Conservation (phyloP, 2,113 vertebrate genomes). For the Empidonax alnorum region DNA sequence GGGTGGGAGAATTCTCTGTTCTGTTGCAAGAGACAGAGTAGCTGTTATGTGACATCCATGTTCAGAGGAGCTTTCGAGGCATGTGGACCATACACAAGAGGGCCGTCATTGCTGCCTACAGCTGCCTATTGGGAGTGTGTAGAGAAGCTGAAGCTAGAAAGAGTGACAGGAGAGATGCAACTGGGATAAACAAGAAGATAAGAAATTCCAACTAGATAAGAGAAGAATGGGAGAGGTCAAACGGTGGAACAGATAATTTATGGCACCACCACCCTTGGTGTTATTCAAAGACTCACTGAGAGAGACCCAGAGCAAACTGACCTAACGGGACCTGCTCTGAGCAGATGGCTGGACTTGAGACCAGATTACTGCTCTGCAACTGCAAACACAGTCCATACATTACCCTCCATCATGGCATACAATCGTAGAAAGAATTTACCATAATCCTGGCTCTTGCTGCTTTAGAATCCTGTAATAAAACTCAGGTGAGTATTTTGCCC, state of each 20-base stretch:
- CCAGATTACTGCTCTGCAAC: not conserved
- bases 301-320: not conserved
- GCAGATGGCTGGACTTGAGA: not conserved
- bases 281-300: not conserved
- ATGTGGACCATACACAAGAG: rapidly evolving
- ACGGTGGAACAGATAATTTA: not conserved
- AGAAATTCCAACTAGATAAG: not conserved
- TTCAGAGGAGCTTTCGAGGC: not conserved
- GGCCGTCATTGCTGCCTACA: not conserved
- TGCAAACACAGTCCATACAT: not conserved
- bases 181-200: not conserved
- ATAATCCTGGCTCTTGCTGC: not conserved
- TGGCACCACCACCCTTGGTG: not conserved
- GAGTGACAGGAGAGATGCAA: not conserved
- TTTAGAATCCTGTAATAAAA: not conserved
- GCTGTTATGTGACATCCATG: not conserved
- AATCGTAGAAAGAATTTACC: not conserved
- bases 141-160: not conserved
- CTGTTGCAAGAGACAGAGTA: not conserved
- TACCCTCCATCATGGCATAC: rapidly evolving
- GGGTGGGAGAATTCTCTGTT: not conserved
- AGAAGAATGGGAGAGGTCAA: not conserved
- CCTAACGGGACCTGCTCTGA: not conserved
- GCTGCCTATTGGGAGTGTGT: not conserved
- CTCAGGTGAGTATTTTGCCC: rapidly evolving